Percentiles rank a stretch among this genome's conserved stretches.
Conservation (phyloP, 2,113 vertebrate genomes). For the Seriola aureovittata region DNA sequence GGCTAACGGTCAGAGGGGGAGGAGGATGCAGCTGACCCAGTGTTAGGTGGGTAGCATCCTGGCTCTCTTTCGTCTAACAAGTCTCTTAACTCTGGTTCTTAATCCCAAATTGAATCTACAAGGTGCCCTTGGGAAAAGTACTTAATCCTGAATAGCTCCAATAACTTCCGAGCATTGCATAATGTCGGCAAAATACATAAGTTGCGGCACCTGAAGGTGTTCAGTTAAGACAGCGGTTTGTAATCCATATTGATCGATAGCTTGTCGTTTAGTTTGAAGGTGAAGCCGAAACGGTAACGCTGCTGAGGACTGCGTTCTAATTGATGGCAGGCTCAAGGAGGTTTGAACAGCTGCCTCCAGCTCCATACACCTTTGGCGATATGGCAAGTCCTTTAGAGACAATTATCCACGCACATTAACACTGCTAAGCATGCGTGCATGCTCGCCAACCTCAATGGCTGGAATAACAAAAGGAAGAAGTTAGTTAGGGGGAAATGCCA, state of each 20-base stretch:
- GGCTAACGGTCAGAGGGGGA: slow-evolving; percentile 64
- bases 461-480: slow-evolving; percentile 62
- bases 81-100: slow-evolving; percentile 76
- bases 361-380: slow-evolving; percentile 40
- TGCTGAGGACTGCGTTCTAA: slow-evolving; percentile 63
- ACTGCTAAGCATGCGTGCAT: slow-evolving; percentile 51
- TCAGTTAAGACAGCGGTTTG: slow-evolving; percentile 46
- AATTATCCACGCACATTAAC: slow-evolving; percentile 67
- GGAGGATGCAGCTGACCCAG: slow-evolving; percentile 52
- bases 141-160: slow-evolving; percentile 78
- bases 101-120: slow-evolving; percentile 85
- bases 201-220: slow-evolving; percentile 53
- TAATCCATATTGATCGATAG: slow-evolving; percentile 74
- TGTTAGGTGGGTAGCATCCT: slow-evolving; percentile 66
- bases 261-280: slow-evolving; percentile 72
- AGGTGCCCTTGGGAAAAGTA: slow-evolving; percentile 82
- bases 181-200: slow-evolving; percentile 63
- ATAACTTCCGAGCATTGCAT: slow-evolving; percentile 62
- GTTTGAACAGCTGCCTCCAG: slow-evolving; percentile 65
- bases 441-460: slow-evolving; percentile 49
- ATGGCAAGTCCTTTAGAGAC: slow-evolving; percentile 60
- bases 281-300: slow-evolving; percentile 60
- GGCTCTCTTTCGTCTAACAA: slow-evolving; percentile 69
- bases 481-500: slow-evolving; percentile 50
- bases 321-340: slow-evolving; percentile 73